Percentiles rank a stretch among this genome's conserved stretches.
phyloP scores from a whole-genome alignment of 2,113 vertebrate genomes.

The Malurus elegans region DNA sequence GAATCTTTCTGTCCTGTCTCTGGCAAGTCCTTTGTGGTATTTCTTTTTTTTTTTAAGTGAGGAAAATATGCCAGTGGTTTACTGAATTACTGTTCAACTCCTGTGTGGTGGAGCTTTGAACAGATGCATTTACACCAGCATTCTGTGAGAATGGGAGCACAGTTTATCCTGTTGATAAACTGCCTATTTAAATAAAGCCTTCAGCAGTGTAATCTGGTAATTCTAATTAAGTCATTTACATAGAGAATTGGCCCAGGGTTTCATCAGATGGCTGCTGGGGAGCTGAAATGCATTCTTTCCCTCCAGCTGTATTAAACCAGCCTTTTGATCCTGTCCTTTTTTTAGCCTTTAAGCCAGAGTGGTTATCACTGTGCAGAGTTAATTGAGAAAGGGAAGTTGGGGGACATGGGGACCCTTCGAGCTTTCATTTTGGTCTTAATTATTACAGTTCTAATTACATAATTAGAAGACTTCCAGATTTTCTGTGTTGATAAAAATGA shows the following conservation, averaged over 20 bases:
- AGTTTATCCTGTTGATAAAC: slow-evolving; percentile 49
- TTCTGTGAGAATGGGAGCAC: slow-evolving; percentile 35
- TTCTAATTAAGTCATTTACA: slow-evolving; percentile 78
- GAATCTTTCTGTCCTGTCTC: not conserved
- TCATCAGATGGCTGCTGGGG: slow-evolving; percentile 69
- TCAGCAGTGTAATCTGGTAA: slow-evolving; percentile 66
- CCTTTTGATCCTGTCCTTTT: slow-evolving; percentile 64
- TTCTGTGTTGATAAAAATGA: not conserved
- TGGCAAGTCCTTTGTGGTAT: not conserved
- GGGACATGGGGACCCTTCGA: not conserved
- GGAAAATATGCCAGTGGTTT: not conserved
- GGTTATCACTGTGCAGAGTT: slow-evolving; percentile 71
- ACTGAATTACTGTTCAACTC: not conserved
- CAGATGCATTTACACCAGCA: not conserved
- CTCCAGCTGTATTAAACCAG: slow-evolving; percentile 67
- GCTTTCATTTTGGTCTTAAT: slow-evolving; percentile 27
- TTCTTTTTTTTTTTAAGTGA: not conserved
- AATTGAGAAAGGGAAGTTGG: slow-evolving; percentile 57
- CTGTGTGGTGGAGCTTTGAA: not conserved
- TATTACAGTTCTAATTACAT: slow-evolving; percentile 30
- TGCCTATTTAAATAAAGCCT: slow-evolving; percentile 71
- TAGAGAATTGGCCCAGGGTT: slow-evolving; percentile 68
- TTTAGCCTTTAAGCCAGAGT: slow-evolving; percentile 62
- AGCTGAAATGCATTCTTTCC: slow-evolving; percentile 72
- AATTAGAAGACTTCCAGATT: slow-evolving; percentile 33